phyloP scores from a whole-genome alignment of 2,797 vertebrate species.

The Ctenochaetus hawaiiensis region DNA sequence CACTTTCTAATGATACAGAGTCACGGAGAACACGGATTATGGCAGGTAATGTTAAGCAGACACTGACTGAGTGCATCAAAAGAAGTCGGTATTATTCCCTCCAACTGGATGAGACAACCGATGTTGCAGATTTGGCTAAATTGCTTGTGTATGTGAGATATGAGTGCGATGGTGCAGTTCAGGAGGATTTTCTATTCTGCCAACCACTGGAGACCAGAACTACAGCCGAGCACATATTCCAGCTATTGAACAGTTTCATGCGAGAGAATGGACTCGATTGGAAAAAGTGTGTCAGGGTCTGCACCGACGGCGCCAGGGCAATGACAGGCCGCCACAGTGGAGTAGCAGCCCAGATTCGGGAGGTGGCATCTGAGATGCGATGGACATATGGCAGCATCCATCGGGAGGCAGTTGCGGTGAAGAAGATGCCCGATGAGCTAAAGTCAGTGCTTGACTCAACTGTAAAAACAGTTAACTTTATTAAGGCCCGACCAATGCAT shows the following conservation, averaged over 20 bases:
- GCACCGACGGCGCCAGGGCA: background rate
- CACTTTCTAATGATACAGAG: background rate
- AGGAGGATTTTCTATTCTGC: slow-evolving; percentile 39
- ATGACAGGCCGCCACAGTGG: slow-evolving; percentile 6
- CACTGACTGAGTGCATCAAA: slow-evolving; percentile 3
- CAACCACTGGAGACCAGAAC: slow-evolving; percentile 35
- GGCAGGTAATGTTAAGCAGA: slow-evolving; percentile 9
- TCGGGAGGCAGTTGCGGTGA: background rate
- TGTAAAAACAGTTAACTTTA: slow-evolving; percentile 22
- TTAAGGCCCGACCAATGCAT: background rate
- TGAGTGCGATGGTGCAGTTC: slow-evolving; percentile 22
- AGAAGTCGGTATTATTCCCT: background rate
- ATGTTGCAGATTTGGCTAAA: slow-evolving; percentile 39
- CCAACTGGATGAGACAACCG: slow-evolving; percentile 23
- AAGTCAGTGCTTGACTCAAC: background rate
- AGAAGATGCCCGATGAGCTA: background rate
- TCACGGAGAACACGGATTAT: background rate
- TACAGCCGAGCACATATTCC: slow-evolving; percentile 4
- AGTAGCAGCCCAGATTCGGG: background rate
- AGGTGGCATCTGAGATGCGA: slow-evolving; percentile 3
- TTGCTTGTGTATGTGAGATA: slow-evolving; percentile 34
- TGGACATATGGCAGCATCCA: slow-evolving; percentile 18
- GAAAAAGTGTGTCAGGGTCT: background rate
- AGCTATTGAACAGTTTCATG: background rate
- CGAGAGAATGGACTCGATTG: background rate